Evolutionary conservation across 2,113 vertebrate species (phyloP), one percentile per base, ranked within the genome.

Genomic region (Phaethon lepturus): DNA sequence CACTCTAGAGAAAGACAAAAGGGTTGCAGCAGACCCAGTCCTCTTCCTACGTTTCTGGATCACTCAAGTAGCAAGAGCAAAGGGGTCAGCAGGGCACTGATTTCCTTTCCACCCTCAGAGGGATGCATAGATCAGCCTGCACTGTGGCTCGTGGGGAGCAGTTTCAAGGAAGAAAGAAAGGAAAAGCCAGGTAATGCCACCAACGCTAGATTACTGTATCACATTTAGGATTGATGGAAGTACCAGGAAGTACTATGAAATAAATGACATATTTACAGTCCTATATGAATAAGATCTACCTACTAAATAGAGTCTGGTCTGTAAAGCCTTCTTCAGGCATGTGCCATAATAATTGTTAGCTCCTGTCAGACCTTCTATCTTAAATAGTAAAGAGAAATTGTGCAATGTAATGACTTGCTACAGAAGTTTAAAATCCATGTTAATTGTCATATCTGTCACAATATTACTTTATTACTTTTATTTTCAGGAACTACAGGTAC

Each of bases 111-210:
- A 31, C 9, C 7, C 15, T 56, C 20, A 60, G 28, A 55, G 4
- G 26, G 8, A 33, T 0, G 0, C 1, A 0, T 4, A 40, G 9
- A 7, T 75, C n/a, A 62, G 25, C 4, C 40, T 45, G 22, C 28
- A 38, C 7, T 31, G 7, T 2, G 8, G 14, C 8, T 88, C 8
- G 4, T 7, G 5, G 13, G 5, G 6, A 63, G 2, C 9, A 68
- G 13, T 25, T 87, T 75, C 56, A 83, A 63, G 1, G 28, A 72
- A 55, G 17, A 40, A 83, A 42, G 22, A 63, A 92, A 67, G 11
- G 24, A 66, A 91, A 81, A 68, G 1, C 2, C 16, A 20, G 13
- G 3, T 10, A 93, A 44, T 31, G 31, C 0, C 1, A 67, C 8
- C 7, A 53, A 14, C 0, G 7, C 2, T 86, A 35, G 31, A 14